Evolutionary conservation across 2,113 vertebrate genomes (phyloP), one percentile per base, ranked within the genome.

Genomic region (Strigops habroptila): DNA sequence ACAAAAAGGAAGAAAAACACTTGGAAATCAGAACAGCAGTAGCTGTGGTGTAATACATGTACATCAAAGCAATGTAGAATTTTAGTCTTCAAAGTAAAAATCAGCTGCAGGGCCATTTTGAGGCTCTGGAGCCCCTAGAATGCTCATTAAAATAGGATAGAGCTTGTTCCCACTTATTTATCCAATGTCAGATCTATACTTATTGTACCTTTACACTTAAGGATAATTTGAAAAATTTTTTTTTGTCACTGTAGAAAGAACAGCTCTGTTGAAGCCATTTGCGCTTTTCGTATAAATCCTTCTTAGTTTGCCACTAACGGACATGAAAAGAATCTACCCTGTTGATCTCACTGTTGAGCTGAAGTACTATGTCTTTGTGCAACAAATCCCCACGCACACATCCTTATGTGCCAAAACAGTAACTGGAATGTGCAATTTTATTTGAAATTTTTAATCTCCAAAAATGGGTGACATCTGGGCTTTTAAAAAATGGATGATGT

Each of bases 401-500:
- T 70, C 93, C 78, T 53, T 48, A 76, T 43, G 86, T 88, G 80
- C 90, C 90, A 91, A 94, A n/a, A 88, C 88, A 90, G 93, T 91
- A 68, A 69, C 62, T 74, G 64, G 70, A 89, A 89, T 85, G 88
- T 92, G 85, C 86, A 82, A 31, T 91, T 93, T 82, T 62, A 53
- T 75, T 90, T 90, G 59, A 69, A 86, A 80, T 90, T 94, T 84
- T 86, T 59, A 89, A 92, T 73, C 74, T 67, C 30, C 14, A 31
- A 86, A 90, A 84, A 90, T 76, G 62, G 82, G 82, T 94, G 93
- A 91, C 82, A 80, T 95, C 95, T 94, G 90, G 90, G 90, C 67
- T 91, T 90, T 91, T 91, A 64, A 95, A 96, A 96, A 94, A 84
- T 86, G 82, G 79, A 82, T 96, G 92, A 94, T 92, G 85, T 90